These are phyloP conservation scores for Ectemnius continuus DNA, from an alignment of 2,888 invertebrate genomes.

Conservation along the genomic window DNA sequence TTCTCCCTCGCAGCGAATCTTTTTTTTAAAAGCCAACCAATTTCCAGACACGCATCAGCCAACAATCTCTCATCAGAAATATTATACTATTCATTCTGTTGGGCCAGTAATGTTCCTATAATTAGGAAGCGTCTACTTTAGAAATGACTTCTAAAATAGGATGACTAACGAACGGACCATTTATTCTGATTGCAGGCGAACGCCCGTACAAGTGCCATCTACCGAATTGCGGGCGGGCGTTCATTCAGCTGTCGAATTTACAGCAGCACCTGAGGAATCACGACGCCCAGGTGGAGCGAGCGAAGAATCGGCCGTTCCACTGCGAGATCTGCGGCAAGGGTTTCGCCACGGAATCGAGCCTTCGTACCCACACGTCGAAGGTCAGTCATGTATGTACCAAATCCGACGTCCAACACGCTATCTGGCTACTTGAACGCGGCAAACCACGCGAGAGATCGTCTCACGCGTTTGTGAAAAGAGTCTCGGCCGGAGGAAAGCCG, in stretches of 20 bases:
- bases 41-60: too few relatives aligned
- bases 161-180: slow-evolving; percentile 5
- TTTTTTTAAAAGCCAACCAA: too few relatives aligned
- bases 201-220: slow-evolving; percentile 98
- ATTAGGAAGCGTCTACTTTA: too few relatives aligned
- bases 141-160: not conserved
- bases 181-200: slow-evolving; percentile 86
- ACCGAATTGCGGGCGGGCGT: slow-evolving; percentile 96
- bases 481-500: slow-evolving; percentile 21
- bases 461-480: slow-evolving; percentile 33
- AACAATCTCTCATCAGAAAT: too few relatives aligned
- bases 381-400: slow-evolving; percentile 87
- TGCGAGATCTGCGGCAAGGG: slow-evolving; percentile 98
- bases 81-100: too few relatives aligned
- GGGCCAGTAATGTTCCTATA: too few relatives aligned
- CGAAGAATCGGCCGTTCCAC: slow-evolving; percentile 96
- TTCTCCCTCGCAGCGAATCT: too few relatives aligned
- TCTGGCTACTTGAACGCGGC: slow-evolving; percentile 62
- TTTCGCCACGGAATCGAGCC: slow-evolving; percentile 96
- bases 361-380: slow-evolving; percentile 97
- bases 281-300: slow-evolving; percentile 96
- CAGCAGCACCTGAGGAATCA: slow-evolving; percentile 97
- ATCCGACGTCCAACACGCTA: slow-evolving; percentile 76
- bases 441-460: slow-evolving; percentile 51
- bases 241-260: slow-evolving; percentile 97